Evolutionary conservation across 1,140 invertebrate genomes (phyloP).

Genomic region (Orussus abietinus): DNA sequence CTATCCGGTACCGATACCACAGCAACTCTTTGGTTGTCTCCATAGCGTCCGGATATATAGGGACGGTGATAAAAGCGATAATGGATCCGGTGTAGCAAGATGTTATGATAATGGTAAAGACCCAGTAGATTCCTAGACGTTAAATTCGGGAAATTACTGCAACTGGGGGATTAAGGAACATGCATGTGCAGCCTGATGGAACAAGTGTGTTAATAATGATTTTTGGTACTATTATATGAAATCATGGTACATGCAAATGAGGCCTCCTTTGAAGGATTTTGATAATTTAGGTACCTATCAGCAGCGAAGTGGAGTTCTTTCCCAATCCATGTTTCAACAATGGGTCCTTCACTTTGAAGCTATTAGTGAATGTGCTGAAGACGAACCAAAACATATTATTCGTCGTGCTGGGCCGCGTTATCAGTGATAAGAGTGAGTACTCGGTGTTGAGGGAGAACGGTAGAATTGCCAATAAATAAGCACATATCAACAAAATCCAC

Average conservation of each 20-base stretch:
- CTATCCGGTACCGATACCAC: conserved; percentile 57
- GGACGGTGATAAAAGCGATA: conserved; percentile 74
- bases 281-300: conserved; percentile 58
- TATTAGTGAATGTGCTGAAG: conserved; percentile 77
- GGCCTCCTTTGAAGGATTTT: no score
- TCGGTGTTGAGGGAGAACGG: conserved; percentile 68
- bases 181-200: no score
- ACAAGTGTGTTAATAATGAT: no score
- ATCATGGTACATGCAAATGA: no score
- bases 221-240: no score
- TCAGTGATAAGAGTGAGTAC: conserved; percentile 59
- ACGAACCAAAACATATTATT: conserved; percentile 79
- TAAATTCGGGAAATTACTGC: no score
- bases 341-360: conserved; percentile 66
- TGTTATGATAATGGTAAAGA: conserved; percentile 76
- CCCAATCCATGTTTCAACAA: conserved; percentile 65
- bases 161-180: no score
- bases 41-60: conserved; percentile 64
- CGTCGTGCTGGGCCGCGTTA: conserved; percentile 63
- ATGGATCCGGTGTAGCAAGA: conserved; percentile 76
- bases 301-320: conserved; percentile 63
- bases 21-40: conserved; percentile 63
- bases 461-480: conserved; percentile 68
- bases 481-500: conserved; percentile 66
- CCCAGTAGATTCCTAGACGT: conserved; percentile 69